Base-by-base conservation (phyloP, 1,140 invertebrate genomes). In the Drosophila pruinosa region DNA sequence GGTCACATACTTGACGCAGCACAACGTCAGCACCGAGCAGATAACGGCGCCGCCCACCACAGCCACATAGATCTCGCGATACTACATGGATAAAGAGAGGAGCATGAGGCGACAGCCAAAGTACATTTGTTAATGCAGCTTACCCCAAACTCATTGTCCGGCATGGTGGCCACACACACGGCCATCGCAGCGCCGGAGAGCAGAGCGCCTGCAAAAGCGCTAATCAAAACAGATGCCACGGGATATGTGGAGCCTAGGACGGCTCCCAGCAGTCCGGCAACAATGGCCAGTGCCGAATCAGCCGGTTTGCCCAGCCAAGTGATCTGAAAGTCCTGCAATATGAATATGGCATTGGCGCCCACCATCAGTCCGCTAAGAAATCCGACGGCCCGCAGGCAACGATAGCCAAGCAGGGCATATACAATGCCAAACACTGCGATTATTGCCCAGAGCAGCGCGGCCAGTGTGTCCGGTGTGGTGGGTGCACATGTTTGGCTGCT, bases 351-450 rank as follows among this genome's bases (percentile, higher is more conserved):
- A 39, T 91, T 94, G 43, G 96, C 94, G 8, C 95, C 96, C 91
- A 97, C 97, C 38, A 96, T 95, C 82, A 97, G 96, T 22, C 97
- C 97, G 19, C 96, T 97, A 21, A 97, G 92, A 90, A 97, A 97
- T 94, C 97, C 96, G n/a, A 96, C 94, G 2, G 96, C 96, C 91
- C 97, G 97, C 91, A 97, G 97, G 91, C 96, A 97, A 48, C 96
- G 93, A 91, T 97, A 98, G 52, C 97, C 94, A 56, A 94, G 93
- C 19, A 94, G 69, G 34, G 93, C 93, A 58, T 94, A 94, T 2
- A 94, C 93, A 62, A 94, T 92, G 15, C 93, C 94, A 78, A 94
- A 94, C 2, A 93, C 86, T 1, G 90, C 90, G 8, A 89, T 72
- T 4, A 91, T 91, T 59, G 90, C 89, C 90, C 90, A 91, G 22